Evolutionary conservation across 1,140 invertebrate genomes (phyloP).

Genomic region (Elysia chlorotica): DNA sequence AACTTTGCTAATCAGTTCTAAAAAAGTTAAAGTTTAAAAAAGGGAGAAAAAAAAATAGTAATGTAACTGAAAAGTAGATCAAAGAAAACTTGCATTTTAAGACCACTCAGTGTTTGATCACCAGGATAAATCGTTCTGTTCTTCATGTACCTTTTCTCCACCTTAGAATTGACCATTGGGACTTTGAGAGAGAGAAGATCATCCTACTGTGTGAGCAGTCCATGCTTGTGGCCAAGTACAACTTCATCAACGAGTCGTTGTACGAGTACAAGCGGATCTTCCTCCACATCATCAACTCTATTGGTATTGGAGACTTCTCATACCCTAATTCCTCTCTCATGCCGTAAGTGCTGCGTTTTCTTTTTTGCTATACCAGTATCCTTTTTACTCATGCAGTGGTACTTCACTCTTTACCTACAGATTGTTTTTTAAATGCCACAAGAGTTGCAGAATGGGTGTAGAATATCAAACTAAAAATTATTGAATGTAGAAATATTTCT

Average conservation of each 20-base stretch:
- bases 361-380: too few relatives aligned
- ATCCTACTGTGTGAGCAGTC: constrained; percentile 74
- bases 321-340: constrained; percentile 79
- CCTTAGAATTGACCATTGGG: constrained; percentile 78
- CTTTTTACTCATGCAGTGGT: too few relatives aligned
- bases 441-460: too few relatives aligned
- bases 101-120: too few relatives aligned
- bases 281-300: constrained; percentile 72
- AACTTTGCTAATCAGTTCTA: not conserved
- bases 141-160: not conserved
- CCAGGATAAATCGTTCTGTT: not conserved
- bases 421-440: too few relatives aligned
- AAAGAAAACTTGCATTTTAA: not conserved
- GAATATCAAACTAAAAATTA: too few relatives aligned
- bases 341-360: constrained; percentile 78
- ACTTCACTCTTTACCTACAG: too few relatives aligned
- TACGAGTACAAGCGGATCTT: constrained; percentile 72
- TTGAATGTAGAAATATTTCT: not conserved
- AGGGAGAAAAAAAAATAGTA: not conserved
- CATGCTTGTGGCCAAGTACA: constrained; percentile 78
- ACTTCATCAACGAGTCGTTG: constrained; percentile 79
- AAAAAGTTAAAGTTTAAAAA: not conserved
- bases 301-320: constrained; percentile 76
- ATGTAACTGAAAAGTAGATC: not conserved
- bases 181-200: constrained; percentile 82